Evolutionary conservation across 2,113 vertebrate species (phyloP).

Genomic region (Symphodus melops): DNA sequence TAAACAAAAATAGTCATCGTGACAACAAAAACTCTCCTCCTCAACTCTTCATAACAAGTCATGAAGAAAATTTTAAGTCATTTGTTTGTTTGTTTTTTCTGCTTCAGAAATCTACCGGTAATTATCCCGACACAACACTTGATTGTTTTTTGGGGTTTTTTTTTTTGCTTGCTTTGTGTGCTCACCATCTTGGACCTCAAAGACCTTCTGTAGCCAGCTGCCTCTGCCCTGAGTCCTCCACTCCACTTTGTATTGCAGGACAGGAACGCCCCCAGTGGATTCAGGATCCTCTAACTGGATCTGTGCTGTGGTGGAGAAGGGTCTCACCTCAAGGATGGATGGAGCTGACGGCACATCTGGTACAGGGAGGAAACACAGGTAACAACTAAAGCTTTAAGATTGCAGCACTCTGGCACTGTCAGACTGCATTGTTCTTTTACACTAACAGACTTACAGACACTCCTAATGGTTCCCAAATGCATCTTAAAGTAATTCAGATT

Average conservation of each 20-base stretch:
- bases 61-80: too few species aligned
- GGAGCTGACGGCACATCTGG: slow-evolving; percentile 95
- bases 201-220: slow-evolving; percentile 85
- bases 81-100: too few species aligned
- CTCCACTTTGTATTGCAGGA: slow-evolving; percentile 91
- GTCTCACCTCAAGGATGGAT: slow-evolving; percentile 87
- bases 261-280: slow-evolving; percentile 92
- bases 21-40: not conserved
- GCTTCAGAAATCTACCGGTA: not conserved
- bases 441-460: slow-evolving; percentile 9
- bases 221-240: slow-evolving; percentile 86
- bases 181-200: slow-evolving; percentile 90
- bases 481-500: slow-evolving; percentile 2
- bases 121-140: not conserved
- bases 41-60: too few species aligned
- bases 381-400: slow-evolving; percentile 22
- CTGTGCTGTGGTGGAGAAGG: slow-evolving; percentile 94
- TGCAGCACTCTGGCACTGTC: slow-evolving; percentile 29
- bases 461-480: slow-evolving; percentile 16
- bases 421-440: slow-evolving; percentile 19
- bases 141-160: too few species aligned
- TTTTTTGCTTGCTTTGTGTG: not conserved
- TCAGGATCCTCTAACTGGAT: slow-evolving; percentile 93
- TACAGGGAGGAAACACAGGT: slow-evolving; percentile 24
- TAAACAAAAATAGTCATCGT: too few species aligned